phyloP scores from a whole-genome alignment of 2,888 invertebrate genomes.

The Eilema griseolum region DNA sequence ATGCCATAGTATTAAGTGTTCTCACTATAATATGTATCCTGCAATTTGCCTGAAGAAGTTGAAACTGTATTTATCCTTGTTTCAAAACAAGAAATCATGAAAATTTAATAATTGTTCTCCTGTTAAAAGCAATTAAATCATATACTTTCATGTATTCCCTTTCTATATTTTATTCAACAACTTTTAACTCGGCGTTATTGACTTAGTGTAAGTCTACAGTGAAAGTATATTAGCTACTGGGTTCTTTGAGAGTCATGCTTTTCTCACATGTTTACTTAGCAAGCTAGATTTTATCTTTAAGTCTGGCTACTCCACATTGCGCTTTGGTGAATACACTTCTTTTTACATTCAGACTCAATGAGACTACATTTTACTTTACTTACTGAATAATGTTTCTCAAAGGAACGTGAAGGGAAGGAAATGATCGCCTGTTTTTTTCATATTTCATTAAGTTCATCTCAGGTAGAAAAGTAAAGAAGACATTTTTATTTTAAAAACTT shows the following conservation, averaged over 20 bases:
- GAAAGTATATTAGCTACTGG: conserved; percentile 42
- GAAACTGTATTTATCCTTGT: background rate
- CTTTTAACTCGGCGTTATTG: conserved; percentile 27
- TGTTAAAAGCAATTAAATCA: background rate
- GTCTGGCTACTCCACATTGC: conserved; percentile 39
- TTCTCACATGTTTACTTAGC: conserved; percentile 46
- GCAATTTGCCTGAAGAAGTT: background rate
- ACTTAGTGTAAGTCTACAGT: conserved; percentile 35
- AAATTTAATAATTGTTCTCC: no score
- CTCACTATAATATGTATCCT: background rate
- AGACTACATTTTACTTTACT: conserved; percentile 27
- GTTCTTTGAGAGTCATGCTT: conserved; percentile 43
- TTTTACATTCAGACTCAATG: conserved; percentile 41
- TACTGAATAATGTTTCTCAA: background rate
- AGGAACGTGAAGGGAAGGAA: conserved; percentile 1
- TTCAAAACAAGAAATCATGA: background rate
- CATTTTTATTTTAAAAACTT: background rate
- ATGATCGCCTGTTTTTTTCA: background rate
- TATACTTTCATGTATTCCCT: background rate
- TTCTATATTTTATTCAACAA: conserved; percentile 36
- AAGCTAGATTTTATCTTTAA: conserved; percentile 54
- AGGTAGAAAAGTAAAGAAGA: background rate
- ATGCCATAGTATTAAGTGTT: no score
- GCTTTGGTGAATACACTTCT: conserved; percentile 32
- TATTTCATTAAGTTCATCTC: background rate